Evolutionary conservation across 2,888 invertebrate species (phyloP).

Genomic region (Hemistola chrysoprasaria): DNA sequence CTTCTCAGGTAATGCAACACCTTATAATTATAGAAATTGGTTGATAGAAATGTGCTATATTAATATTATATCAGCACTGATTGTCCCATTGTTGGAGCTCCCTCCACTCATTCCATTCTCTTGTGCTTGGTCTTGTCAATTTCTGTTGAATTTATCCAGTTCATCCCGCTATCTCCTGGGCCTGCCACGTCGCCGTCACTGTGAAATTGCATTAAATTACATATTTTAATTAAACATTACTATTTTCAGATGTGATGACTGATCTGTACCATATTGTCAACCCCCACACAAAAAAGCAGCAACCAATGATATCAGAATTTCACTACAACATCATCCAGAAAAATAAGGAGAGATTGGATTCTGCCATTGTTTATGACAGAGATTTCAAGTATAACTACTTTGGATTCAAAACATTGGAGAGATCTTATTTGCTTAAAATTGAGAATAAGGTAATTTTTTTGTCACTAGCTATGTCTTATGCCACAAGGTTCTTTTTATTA

Average conservation of each 20-base stretch:
- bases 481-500: too few relatives aligned
- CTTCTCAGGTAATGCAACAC: conserved; percentile 88
- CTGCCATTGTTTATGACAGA: conserved; percentile 97
- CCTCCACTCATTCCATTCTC: too few relatives aligned
- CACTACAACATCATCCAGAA: conserved; percentile 91
- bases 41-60: too few relatives aligned
- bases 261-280: conserved; percentile 91
- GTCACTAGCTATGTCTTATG: not conserved
- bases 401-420: conserved; percentile 99
- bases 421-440: conserved; percentile 96
- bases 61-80: too few relatives aligned
- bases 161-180: too few relatives aligned
- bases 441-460: conserved; percentile 85
- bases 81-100: too few relatives aligned
- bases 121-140: too few relatives aligned
- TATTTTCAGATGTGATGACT: conserved; percentile 91
- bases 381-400: conserved; percentile 99
- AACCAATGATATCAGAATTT: conserved; percentile 94
- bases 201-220: too few relatives aligned
- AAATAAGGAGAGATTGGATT: conserved; percentile 95
- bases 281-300: conserved; percentile 85
- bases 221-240: conserved; percentile 8
- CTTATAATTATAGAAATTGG: too few relatives aligned
- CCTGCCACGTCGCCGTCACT: too few relatives aligned
- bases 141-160: too few relatives aligned